Evolutionary conservation across 1,140 invertebrate genomes (phyloP), one percentile per base, ranked within the genome.

Genomic region (Drosophila punjabiensis): DNA sequence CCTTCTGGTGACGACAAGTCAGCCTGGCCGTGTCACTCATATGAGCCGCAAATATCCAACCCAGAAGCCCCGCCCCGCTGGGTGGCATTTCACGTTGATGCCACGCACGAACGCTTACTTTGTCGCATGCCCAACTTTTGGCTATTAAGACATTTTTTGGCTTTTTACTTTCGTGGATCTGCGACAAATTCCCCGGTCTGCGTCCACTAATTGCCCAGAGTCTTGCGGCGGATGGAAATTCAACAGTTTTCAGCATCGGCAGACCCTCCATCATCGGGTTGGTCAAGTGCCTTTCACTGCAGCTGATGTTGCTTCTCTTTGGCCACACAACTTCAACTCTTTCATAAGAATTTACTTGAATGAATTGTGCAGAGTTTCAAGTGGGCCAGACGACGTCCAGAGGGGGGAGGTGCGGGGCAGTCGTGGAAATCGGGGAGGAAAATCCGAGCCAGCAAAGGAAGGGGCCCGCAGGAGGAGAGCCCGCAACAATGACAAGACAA

Each of bases 81-180:
- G 35, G 63, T 67, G 55, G 58, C 56, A 52, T 71, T 71, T 71
- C 45, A 56, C 62, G 64, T 69, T 67, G 81, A 69, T 89, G 86
- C 85, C 85, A 88, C 85, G 85, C 85, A 88, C 85, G 85, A 88
- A 88, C 85, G 85, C 85, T 88, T 85, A 88, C 85, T 89, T 89
- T 89, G 85, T 89, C 85, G 85, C 85, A 89, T 89, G 85, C 85
- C 74, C 85, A 89, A 89, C 85, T 89, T 89, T 90, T 85, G 86
- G 85, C 85, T 88, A 88, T 88, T 88, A 88, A 88, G 85, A 89
- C 85, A 88, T 88, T 88, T 89, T 89, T 89, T 89, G 86, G 86
- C 86, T 90, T 89, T 89, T 90, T 82, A 89, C 55, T 58, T 39
- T 58, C 20, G 35, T 28, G 35, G 75, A 89, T 89, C 84, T 89